Evolutionary conservation across 2,797 vertebrate genomes (phyloP).

Genomic region (Otolemur crassicaudatus): DNA sequence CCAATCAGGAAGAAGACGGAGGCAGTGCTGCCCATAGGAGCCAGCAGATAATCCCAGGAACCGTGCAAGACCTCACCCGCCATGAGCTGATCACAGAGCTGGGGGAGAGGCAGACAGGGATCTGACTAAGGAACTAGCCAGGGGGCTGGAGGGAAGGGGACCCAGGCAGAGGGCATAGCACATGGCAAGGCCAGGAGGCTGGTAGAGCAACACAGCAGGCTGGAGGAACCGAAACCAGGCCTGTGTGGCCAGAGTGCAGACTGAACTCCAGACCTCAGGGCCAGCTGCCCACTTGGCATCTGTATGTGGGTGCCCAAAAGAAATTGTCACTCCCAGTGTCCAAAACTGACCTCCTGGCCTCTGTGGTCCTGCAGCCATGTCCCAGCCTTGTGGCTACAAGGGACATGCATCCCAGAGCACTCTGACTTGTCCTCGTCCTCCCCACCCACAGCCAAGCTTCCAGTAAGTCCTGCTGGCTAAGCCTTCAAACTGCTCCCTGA

Average conservation of each 20-base stretch:
- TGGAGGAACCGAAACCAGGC: fast-evolving
- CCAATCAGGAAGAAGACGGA: background rate
- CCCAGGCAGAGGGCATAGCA: background rate
- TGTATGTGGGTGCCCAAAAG: background rate
- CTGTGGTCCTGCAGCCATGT: background rate
- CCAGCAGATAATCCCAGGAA: no score
- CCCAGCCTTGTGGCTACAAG: background rate
- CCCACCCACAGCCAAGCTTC: background rate
- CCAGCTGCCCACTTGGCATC: background rate
- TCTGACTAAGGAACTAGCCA: fast-evolving
- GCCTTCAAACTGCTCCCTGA: background rate
- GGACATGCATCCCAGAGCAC: no score
- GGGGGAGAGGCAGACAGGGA: no score
- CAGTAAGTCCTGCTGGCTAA: background rate
- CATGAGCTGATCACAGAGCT: background rate
- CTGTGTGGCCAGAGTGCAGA: fast-evolving
- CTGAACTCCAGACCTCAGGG: background rate
- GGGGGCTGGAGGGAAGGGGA: background rate
- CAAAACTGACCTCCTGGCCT: background rate
- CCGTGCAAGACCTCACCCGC: fast-evolving
- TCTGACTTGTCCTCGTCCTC: background rate
- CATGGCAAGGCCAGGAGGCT: background rate
- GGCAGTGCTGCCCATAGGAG: background rate
- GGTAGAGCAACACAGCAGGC: background rate
- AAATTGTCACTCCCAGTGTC: background rate